Evolutionary conservation across 2,888 invertebrate species (phyloP).

Genomic region (Iphiclides podalirius): DNA sequence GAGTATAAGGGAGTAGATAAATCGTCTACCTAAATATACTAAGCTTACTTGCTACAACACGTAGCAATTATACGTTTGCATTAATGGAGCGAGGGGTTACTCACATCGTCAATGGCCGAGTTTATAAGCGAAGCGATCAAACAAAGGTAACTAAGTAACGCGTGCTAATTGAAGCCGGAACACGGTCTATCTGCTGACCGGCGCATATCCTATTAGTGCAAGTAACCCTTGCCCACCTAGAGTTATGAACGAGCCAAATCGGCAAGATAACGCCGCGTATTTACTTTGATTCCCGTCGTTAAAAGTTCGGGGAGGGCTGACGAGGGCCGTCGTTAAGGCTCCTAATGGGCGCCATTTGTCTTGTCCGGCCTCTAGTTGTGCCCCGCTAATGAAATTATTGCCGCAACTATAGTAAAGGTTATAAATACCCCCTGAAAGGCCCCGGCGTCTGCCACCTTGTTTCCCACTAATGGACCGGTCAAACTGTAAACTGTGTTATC

Average conservation of each 20-base stretch:
- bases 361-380: slow-evolving; percentile 79
- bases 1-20: too few species aligned
- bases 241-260: slow-evolving; percentile 74
- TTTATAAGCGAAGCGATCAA: not conserved
- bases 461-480: slow-evolving; percentile 79
- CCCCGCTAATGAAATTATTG: slow-evolving; percentile 81
- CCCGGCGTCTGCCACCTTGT: slow-evolving; percentile 73
- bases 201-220: slow-evolving; percentile 49
- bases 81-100: too few species aligned
- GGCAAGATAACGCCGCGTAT: slow-evolving; percentile 77
- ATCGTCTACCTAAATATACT: too few species aligned
- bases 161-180: slow-evolving; percentile 27
- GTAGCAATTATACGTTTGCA: too few species aligned
- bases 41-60: too few species aligned
- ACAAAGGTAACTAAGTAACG: slow-evolving; percentile 24
- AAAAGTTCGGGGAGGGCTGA: slow-evolving; percentile 75
- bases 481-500: slow-evolving; percentile 80
- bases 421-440: slow-evolving; percentile 74
- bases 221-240: slow-evolving; percentile 59
- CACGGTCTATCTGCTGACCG: slow-evolving; percentile 48
- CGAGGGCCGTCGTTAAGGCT: slow-evolving; percentile 76
- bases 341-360: slow-evolving; percentile 81
- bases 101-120: too few species aligned
- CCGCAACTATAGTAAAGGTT: slow-evolving; percentile 79
- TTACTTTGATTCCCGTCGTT: slow-evolving; percentile 80